These are phyloP conservation scores for Apamea anceps DNA, from an alignment of 2,888 invertebrate genomes.

Conservation along the genomic window DNA sequence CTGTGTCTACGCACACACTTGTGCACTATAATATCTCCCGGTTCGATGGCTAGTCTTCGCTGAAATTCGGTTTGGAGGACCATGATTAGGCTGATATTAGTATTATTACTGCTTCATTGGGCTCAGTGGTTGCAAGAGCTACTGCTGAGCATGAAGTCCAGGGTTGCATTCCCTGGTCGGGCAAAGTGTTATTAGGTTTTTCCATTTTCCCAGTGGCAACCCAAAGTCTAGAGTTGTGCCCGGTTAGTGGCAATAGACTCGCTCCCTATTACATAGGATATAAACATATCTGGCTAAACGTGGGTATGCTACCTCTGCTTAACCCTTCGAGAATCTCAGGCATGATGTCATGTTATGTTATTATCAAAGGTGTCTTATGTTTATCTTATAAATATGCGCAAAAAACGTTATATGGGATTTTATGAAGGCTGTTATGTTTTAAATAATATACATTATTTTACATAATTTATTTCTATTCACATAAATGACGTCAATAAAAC, in stretches of 20 bases:
- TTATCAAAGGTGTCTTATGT: not conserved
- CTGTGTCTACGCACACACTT: no score
- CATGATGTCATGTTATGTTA: not conserved
- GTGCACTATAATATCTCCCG: not conserved
- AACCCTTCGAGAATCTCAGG: not conserved
- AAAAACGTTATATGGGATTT: not conserved
- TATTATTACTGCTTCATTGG: no score
- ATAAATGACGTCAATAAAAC: conserved; percentile 12
- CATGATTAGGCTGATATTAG: not conserved
- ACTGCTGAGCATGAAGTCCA: no score
- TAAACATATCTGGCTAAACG: not conserved
- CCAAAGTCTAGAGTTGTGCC: not conserved
- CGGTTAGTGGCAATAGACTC: not conserved
- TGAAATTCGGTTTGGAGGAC: not conserved
- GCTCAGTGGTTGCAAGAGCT: no score
- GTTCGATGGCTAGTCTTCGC: not conserved
- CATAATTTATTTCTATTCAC: conserved; percentile 8
- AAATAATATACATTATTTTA: conserved; percentile 1
- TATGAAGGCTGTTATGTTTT: conserved; percentile 2
- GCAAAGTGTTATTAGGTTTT: no score
- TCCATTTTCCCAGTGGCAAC: no score
- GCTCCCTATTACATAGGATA: not conserved
- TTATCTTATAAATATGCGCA: not conserved
- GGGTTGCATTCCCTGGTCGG: no score
- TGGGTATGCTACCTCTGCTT: not conserved